These are phyloP conservation scores for Cybosia mesomella DNA, from an alignment of 2,888 invertebrate species.

Conservation along the genomic window DNA sequence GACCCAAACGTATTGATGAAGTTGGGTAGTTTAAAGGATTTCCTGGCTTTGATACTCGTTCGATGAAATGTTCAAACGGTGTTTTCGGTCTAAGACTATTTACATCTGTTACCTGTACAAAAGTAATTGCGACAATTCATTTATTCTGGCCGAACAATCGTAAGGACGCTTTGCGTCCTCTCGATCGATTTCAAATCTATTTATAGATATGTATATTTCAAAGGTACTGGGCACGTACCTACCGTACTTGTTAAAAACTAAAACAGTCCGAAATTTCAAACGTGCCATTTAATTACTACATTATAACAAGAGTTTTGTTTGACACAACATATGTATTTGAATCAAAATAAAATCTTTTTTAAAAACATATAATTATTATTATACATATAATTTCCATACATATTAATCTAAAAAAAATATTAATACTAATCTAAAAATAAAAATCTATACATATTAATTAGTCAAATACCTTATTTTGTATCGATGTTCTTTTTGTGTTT, in stretches of 20 bases:
- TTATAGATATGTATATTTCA: constrained; percentile 9
- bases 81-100: not conserved
- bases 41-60: not conserved
- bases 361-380: too few species aligned
- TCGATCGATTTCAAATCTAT: constrained; percentile 23
- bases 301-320: not conserved
- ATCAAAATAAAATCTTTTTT: too few species aligned
- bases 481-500: too few species aligned
- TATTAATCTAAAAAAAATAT: too few species aligned
- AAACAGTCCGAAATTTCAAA: not conserved
- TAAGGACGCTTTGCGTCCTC: constrained; percentile 4
- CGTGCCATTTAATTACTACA: not conserved
- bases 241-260: not conserved
- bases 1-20: not conserved
- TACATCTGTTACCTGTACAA: not conserved
- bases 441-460: too few species aligned
- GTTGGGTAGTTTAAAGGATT: not conserved
- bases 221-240: not conserved
- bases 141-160: constrained; percentile 6
- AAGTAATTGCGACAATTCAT: not conserved
- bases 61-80: not conserved
- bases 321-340: not conserved
- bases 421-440: too few species aligned
- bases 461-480: too few species aligned
- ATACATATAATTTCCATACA: too few species aligned